Evolutionary conservation across 2,888 invertebrate genomes (phyloP).

Genomic region (Pterostichus madidus): DNA sequence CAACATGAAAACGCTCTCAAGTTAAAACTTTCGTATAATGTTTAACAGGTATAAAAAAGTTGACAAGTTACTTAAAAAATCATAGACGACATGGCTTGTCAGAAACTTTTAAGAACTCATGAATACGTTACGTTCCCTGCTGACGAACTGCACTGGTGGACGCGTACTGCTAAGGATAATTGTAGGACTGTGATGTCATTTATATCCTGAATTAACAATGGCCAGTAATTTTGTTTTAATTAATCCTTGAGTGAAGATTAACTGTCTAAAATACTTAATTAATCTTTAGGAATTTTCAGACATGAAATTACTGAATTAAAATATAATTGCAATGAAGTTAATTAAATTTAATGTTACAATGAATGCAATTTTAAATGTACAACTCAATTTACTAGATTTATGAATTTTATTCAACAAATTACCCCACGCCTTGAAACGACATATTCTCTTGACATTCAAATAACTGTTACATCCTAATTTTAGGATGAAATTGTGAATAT

Average conservation of each 20-base stretch:
- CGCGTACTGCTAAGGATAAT: neutral
- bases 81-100: constrained; percentile 18
- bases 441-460: no score
- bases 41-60: constrained; percentile 39
- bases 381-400: no score
- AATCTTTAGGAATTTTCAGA: constrained; percentile 13
- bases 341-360: neutral
- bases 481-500: no score
- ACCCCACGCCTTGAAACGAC: no score
- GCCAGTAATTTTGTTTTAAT: constrained; percentile 37
- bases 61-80: constrained; percentile 40
- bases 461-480: no score
- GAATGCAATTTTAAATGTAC: neutral
- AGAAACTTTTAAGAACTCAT: constrained; percentile 20
- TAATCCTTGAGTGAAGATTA: constrained; percentile 31
- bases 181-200: neutral
- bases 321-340: constrained; percentile 10
- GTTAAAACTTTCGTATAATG: constrained; percentile 38
- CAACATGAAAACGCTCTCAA: constrained; percentile 43
- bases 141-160: constrained; percentile 14
- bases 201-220: constrained; percentile 28
- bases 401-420: no score
- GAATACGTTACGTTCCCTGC: neutral
- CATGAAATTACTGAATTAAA: constrained; percentile 13
- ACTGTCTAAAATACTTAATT: constrained; percentile 24